These are phyloP conservation scores for Euclidia mi DNA, from an alignment of 2,888 invertebrate genomes.

Conservation along the genomic window DNA sequence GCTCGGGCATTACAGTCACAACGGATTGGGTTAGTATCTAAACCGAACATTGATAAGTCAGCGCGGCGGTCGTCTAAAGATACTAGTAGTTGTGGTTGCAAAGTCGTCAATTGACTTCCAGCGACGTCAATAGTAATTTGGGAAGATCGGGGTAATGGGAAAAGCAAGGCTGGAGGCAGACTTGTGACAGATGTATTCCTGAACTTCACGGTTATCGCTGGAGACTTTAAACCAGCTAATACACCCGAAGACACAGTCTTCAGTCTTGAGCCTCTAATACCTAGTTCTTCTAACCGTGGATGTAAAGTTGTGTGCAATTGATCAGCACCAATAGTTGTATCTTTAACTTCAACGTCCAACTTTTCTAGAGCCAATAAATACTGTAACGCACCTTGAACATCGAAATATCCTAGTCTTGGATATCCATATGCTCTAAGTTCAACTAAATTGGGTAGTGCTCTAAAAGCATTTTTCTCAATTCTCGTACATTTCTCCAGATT, in stretches of 20 bases:
- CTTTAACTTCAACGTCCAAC: slow-evolving; percentile 96
- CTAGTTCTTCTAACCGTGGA: slow-evolving; percentile 93
- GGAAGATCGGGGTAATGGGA: slow-evolving; percentile 96
- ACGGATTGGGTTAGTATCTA: slow-evolving; percentile 94
- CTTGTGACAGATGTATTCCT: slow-evolving; percentile 94
- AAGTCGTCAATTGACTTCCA: slow-evolving; percentile 93
- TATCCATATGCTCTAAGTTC: slow-evolving; percentile 93
- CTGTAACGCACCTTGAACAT: slow-evolving; percentile 95
- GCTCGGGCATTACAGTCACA: slow-evolving; percentile 96
- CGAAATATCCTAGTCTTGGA: slow-evolving; percentile 95
- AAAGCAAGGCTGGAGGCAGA: slow-evolving; percentile 95
- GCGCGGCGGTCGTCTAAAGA: slow-evolving; percentile 95
- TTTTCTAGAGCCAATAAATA: slow-evolving; percentile 93
- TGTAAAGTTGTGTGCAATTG: slow-evolving; percentile 95
- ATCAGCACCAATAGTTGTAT: slow-evolving; percentile 94
- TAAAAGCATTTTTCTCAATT: slow-evolving; percentile 95
- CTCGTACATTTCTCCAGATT: slow-evolving; percentile 92
- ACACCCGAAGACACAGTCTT: slow-evolving; percentile 95
- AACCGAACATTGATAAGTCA: slow-evolving; percentile 93
- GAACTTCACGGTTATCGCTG: slow-evolving; percentile 92
- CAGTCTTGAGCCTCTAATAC: slow-evolving; percentile 93
- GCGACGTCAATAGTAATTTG: slow-evolving; percentile 94
- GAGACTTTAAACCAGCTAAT: slow-evolving; percentile 94
- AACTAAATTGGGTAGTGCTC: slow-evolving; percentile 92
- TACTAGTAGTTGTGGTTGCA: slow-evolving; percentile 94